Conservation (phyloP, 2,888 invertebrate genomes). For the Salpingus planirostris region DNA sequence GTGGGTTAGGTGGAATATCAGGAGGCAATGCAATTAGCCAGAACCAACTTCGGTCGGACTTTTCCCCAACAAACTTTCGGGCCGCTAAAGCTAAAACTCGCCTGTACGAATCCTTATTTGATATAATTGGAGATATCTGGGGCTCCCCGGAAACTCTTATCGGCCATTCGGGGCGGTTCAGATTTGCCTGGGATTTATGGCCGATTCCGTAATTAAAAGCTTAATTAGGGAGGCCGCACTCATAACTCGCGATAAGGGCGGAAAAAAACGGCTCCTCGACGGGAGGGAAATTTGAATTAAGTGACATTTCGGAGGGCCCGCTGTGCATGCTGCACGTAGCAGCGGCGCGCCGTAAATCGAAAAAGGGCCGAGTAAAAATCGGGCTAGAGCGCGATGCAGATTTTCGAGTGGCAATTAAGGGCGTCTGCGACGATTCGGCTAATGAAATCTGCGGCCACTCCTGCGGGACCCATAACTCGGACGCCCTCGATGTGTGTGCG, state of each 20-base stretch:
- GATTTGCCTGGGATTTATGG: slow-evolving; percentile 26
- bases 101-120: slow-evolving; percentile 22
- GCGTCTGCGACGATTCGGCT: slow-evolving; percentile 24
- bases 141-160: slow-evolving; percentile 20
- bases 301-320: too few species aligned
- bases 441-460: slow-evolving; percentile 24
- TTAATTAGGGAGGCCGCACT: slow-evolving; percentile 7
- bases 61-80: slow-evolving; percentile 19
- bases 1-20: slow-evolving; percentile 25
- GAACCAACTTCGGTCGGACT: slow-evolving; percentile 19
- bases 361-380: too few species aligned
- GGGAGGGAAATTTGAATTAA: too few species aligned
- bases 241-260: background rate
- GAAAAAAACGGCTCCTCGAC: too few species aligned
- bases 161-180: slow-evolving; percentile 21
- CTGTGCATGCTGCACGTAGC: too few species aligned
- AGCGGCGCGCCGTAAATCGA: too few species aligned
- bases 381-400: slow-evolving; percentile 17
- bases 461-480: slow-evolving; percentile 20
- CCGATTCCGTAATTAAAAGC: slow-evolving; percentile 27
- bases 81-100: slow-evolving; percentile 15
- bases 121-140: slow-evolving; percentile 25
- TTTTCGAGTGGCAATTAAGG: slow-evolving; percentile 27
- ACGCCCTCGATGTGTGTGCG: slow-evolving; percentile 23
- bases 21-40: slow-evolving; percentile 24